Percentiles rank a stretch among this genome's conserved stretches.
phyloP scores from a whole-genome alignment of 2,113 vertebrate species.

The Apistogramma diplotaenia region DNA sequence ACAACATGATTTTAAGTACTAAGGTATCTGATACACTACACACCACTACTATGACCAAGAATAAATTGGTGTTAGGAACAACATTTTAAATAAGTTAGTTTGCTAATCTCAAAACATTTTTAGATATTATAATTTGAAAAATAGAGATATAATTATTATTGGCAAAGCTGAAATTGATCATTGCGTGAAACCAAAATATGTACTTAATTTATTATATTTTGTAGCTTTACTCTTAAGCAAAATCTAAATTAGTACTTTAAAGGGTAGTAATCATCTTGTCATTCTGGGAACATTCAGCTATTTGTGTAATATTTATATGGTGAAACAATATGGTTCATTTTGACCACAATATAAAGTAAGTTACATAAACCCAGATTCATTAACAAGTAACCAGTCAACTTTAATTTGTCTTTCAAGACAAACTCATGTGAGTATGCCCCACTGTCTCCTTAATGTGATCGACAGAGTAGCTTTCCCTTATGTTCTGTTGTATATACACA shows the following conservation, averaged over 20 bases:
- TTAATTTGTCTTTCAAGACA: neutral
- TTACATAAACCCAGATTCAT: no score
- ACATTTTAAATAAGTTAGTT: no score
- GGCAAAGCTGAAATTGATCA: neutral
- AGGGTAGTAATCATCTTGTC: neutral
- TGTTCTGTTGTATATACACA: neutral
- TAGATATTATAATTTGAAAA: neutral
- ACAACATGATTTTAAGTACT: neutral
- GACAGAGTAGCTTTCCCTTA: neutral
- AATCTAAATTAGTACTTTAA: neutral
- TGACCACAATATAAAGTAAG: no score
- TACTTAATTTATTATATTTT: neutral
- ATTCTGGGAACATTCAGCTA: neutral
- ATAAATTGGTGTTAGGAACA: no score
- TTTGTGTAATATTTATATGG: neutral
- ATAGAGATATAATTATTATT: neutral
- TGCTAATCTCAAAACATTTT: neutral
- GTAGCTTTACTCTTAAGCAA: neutral
- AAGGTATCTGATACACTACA: neutral
- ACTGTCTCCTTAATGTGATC: neutral
- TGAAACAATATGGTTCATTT: neutral
- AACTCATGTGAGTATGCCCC: neutral
- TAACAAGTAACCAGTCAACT: no score
- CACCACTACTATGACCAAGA: no score
- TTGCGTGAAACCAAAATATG: neutral